A percentile compares a stretch with the other conserved stretches of the same genome.
These are phyloP conservation scores for Columba guinea DNA, from an alignment of 2,797 vertebrate genomes.

Conservation along the genomic window DNA sequence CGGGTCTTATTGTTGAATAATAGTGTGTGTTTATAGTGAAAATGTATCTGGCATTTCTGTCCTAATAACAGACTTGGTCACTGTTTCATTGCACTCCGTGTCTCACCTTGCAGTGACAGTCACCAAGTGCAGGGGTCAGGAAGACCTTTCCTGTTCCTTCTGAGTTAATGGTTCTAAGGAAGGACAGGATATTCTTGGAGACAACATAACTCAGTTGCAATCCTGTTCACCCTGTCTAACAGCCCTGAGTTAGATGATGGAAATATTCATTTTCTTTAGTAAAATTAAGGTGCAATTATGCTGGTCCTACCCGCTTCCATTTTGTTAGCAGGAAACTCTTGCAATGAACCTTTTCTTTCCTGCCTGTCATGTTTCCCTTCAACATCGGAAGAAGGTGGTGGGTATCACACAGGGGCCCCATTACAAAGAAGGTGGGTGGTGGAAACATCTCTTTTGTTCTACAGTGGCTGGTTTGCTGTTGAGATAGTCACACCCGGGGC, in stretches of 20 bases:
- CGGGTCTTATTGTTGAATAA: not conserved
- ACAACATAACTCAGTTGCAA: not conserved
- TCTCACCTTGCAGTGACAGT: not conserved
- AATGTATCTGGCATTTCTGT: not conserved
- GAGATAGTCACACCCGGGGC: not conserved
- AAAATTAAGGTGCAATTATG: not conserved
- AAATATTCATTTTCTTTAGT: not conserved
- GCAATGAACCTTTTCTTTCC: not conserved
- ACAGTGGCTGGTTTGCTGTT: not conserved
- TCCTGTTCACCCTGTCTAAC: not conserved
- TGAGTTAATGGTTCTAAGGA: not conserved
- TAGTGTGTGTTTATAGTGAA: not conserved
- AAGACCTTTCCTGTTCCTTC: not conserved
- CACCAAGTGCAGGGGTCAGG: not conserved
- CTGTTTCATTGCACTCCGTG: not conserved
- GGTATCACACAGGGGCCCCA: rapidly evolving
- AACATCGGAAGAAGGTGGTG: not conserved
- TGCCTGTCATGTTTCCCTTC: not conserved
- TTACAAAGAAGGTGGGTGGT: not conserved
- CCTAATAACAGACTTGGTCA: not conserved
- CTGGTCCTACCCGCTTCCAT: not conserved
- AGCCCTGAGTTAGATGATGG: not conserved
- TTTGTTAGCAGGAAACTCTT: not conserved
- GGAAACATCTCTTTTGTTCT: not conserved
- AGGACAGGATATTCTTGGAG: not conserved